These are phyloP conservation scores for Caenorhabditis inopinata DNA, from an alignment of 1,140 invertebrate species.

Conservation along the genomic window DNA sequence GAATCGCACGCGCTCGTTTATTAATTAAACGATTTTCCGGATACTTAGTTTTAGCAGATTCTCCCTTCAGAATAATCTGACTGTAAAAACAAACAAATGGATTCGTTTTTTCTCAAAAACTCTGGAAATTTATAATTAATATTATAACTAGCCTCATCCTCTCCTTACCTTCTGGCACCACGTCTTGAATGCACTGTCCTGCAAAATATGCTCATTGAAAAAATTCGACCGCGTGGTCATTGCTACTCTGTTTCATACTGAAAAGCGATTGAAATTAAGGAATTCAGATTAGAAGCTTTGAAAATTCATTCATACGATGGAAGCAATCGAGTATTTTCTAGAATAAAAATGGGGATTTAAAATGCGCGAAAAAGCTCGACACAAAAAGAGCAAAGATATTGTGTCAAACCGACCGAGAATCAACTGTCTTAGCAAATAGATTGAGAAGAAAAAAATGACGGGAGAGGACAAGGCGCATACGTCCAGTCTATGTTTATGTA, in stretches of 20 bases:
- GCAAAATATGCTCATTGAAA: background rate
- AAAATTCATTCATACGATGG: no score
- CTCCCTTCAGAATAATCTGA: no score
- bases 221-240: background rate
- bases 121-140: background rate
- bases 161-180: conserved; percentile 4
- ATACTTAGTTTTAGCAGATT: no score
- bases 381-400: conserved; percentile 2
- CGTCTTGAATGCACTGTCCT: background rate
- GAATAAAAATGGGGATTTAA: background rate
- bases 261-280: no score
- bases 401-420: background rate
- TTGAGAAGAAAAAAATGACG: background rate
- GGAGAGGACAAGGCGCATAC: background rate
- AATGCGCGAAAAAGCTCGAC: conserved; percentile 11
- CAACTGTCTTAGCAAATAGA: background rate
- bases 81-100: no score
- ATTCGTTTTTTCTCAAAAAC: no score
- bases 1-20: no score
- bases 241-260: conserved; percentile 3
- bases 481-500: conserved; percentile 5
- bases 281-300: no score
- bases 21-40: no score
- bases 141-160: background rate
- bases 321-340: no score